Percentiles rank a stretch among this genome's conserved stretches.
Evolutionary conservation across 2,888 invertebrate species (phyloP).

Genomic region (Oscheius sp.): DNA sequence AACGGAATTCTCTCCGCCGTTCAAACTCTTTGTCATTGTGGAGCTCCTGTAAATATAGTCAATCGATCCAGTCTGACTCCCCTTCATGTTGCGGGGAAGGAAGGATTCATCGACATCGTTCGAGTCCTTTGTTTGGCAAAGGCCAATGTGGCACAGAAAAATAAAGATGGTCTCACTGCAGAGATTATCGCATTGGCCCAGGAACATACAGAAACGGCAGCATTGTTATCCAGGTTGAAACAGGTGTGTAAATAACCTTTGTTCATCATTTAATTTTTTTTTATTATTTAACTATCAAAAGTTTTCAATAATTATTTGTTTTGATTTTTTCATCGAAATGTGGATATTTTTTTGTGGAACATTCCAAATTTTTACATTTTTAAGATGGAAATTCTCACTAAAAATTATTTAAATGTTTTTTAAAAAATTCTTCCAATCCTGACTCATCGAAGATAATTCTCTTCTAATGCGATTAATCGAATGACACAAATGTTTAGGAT

Average conservation of each 20-base stretch:
- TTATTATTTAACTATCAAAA: no score
- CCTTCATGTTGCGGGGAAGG: slow-evolving; percentile 79
- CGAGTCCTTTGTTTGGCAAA: slow-evolving; percentile 80
- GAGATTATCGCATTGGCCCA: slow-evolving; percentile 83
- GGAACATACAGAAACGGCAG: slow-evolving; percentile 79
- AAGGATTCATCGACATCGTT: slow-evolving; percentile 80
- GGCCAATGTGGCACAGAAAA: slow-evolving; percentile 73
- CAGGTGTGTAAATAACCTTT: no score
- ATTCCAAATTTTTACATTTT: no score
- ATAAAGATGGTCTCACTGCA: slow-evolving; percentile 78
- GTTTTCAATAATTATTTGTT: no score
- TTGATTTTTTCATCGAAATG: no score
- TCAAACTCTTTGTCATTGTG: slow-evolving; percentile 76
- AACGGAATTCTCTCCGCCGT: slow-evolving; percentile 76
- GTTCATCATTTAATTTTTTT: slow-evolving; percentile 63
- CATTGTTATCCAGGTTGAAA: slow-evolving; percentile 78
- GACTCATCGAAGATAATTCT: neutral
- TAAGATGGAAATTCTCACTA: no score
- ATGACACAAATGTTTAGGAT: slow-evolving; percentile 37
- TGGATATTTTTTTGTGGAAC: no score
- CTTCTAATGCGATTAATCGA: neutral
- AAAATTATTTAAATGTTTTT: neutral
- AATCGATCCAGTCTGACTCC: slow-evolving; percentile 75
- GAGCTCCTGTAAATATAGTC: slow-evolving; percentile 77
- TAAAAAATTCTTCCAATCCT: neutral